Conservation (phyloP, 2,113 vertebrate species). For the Picathartes gymnocephalus region DNA sequence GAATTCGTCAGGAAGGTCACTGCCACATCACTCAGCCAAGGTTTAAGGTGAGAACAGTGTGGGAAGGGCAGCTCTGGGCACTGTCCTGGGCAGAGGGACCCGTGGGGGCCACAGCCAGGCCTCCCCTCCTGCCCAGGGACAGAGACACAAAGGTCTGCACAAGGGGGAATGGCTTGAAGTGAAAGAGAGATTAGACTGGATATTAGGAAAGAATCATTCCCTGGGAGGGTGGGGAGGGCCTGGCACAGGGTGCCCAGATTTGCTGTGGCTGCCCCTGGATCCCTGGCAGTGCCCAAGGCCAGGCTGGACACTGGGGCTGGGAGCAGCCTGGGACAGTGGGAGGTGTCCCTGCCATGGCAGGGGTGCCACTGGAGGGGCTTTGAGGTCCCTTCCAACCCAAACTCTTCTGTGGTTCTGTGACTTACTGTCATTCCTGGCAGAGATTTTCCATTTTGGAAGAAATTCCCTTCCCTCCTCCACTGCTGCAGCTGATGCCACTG, state of each 20-base stretch:
- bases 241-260: background rate
- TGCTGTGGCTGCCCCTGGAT: background rate
- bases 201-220: background rate
- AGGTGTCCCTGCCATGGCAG: background rate
- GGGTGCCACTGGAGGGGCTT: background rate
- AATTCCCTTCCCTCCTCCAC: background rate
- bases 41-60: background rate
- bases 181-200: background rate
- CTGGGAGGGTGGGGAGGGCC: too few species aligned
- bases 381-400: background rate
- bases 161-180: background rate
- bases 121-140: background rate
- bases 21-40: rapidly evolving
- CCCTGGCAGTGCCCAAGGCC: background rate
- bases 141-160: background rate
- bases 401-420: background rate
- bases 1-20: background rate
- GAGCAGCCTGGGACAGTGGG: background rate
- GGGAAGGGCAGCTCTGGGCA: background rate
- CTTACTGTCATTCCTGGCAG: rapidly evolving
- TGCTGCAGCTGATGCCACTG: background rate
- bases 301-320: background rate
- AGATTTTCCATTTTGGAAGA: background rate
- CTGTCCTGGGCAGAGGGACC: background rate
- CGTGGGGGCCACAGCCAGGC: background rate